A percentile compares a stretch with the other conserved stretches of the same genome.
Evolutionary conservation across 2,113 vertebrate species (phyloP).

Genomic region (Calyptommatus sinebrachiatus): DNA sequence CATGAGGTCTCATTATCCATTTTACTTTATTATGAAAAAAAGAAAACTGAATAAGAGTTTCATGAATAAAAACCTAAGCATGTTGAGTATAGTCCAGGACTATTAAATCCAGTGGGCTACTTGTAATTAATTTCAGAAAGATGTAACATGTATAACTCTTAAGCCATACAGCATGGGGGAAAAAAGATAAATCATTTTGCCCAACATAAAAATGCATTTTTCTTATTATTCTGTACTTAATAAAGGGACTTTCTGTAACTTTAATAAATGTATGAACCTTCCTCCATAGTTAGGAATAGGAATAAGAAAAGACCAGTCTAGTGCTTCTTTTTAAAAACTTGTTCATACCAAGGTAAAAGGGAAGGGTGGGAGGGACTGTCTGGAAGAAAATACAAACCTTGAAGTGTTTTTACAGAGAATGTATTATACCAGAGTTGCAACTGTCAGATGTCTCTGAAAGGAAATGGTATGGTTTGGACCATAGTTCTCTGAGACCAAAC

Average conservation of each 20-base stretch:
- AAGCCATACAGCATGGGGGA: not conserved
- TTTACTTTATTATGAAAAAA: not conserved
- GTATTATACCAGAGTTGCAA: slow-evolving; percentile 39
- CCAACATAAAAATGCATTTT: not conserved
- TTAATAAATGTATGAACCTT: slow-evolving; percentile 1
- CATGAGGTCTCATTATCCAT: not conserved
- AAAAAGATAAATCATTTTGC: not conserved
- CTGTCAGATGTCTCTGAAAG: slow-evolving; percentile 57
- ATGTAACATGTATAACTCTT: not conserved
- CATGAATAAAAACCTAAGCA: not conserved
- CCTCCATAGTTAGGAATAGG: not conserved
- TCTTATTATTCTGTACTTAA: not conserved
- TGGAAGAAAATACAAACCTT: slow-evolving; percentile 44
- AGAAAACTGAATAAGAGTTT: not conserved
- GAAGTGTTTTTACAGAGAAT: slow-evolving; percentile 42
- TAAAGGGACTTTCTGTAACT: not conserved
- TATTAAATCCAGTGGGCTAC: not conserved
- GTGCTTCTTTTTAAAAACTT: slow-evolving; percentile 37
- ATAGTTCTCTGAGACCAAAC: slow-evolving; percentile 39
- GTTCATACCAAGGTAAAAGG: slow-evolving; percentile 6
- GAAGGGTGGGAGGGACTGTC: slow-evolving; percentile 5
- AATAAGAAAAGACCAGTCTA: slow-evolving; percentile 12
- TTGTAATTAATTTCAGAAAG: not conserved
- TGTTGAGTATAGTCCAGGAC: not conserved
- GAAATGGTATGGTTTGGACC: slow-evolving; percentile 41